phyloP scores from a whole-genome alignment of 2,797 vertebrate species.

The Thamnophis elegans region DNA sequence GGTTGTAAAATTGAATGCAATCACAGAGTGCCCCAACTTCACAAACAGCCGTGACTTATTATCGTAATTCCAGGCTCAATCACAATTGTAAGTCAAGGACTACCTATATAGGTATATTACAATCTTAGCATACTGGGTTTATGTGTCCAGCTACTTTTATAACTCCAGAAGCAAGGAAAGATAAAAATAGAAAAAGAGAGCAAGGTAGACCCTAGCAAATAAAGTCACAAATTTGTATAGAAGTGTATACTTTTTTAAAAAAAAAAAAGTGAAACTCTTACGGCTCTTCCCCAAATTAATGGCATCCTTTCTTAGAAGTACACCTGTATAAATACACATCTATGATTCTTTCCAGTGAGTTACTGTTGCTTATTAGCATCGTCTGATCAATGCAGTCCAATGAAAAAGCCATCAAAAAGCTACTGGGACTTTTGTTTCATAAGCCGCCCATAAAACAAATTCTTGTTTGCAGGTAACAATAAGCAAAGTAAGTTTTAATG shows the following conservation, averaged over 20 bases:
- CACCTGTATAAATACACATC: background rate
- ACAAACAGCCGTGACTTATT: background rate
- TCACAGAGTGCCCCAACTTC: background rate
- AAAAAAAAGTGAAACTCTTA: background rate
- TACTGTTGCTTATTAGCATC: background rate
- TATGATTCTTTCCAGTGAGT: slow-evolving; percentile 11
- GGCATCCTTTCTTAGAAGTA: background rate
- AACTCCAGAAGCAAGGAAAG: background rate
- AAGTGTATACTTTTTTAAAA: background rate
- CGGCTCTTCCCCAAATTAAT: background rate
- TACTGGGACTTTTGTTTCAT: slow-evolving; percentile 7
- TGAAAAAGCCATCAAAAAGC: slow-evolving; percentile 4
- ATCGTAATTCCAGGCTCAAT: background rate
- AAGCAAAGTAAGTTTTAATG: slow-evolving; percentile 26
- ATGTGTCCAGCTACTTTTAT: background rate
- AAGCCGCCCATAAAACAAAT: slow-evolving; percentile 23
- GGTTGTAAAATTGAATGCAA: background rate
- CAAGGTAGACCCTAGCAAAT: background rate
- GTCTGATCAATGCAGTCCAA: background rate
- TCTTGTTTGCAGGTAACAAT: slow-evolving; percentile 6
- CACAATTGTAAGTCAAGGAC: background rate
- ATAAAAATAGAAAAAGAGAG: background rate
- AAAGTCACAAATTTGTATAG: background rate
- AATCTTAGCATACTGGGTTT: background rate
- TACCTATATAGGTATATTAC: background rate